Evolutionary conservation across 2,888 invertebrate genomes (phyloP), one percentile per base, ranked within the genome.

Genomic region (Eubasilissa splendida): DNA sequence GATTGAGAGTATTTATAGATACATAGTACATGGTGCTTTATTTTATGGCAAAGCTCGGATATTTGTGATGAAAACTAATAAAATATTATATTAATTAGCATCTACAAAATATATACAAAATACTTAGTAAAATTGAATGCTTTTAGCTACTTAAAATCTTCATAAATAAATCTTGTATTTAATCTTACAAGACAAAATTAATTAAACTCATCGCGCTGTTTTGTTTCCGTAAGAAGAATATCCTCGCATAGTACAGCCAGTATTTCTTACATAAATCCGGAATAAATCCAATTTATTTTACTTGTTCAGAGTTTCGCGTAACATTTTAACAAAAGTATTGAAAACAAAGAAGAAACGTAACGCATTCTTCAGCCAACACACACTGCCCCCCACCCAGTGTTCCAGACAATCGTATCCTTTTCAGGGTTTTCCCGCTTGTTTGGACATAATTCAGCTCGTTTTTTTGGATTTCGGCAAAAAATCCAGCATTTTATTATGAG

Each of bases 211-310:
- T 58, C 14, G 4, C 58, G 3, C 58, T 14, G 14, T 58, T 58
- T 58, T 14, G 58, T n/a, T 58, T 58, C 14, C 58, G 59, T 12
- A 4, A 58, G 7, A n/a, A 58, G 59, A n/a, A 58, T 14, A 12
- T n/a, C 4, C 12, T 12, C 59, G 59, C 4, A 58, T 22, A 22
- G 22, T 22, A 22, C 22, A 22, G 22, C 22, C 42, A 42, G 42
- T 42, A 42, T 42, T 42, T 80, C 76, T 73, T 70, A 80, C 76
- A 80, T 70, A 80, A 80, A 80, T 80, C 80, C 70, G 76, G 52
- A 56, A 66, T 50, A 80, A 80, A 80, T 76, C 75, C 80, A 80
- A 80, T 80, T 80, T 80, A 80, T 80, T 75, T 80, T 68, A 58
- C 76, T 75, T 70, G 68, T 76, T 76, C 65, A 59, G 68, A 80